phyloP scores from a whole-genome alignment of 2,113 vertebrate genomes.

The Paramormyrops kingsleyae region DNA sequence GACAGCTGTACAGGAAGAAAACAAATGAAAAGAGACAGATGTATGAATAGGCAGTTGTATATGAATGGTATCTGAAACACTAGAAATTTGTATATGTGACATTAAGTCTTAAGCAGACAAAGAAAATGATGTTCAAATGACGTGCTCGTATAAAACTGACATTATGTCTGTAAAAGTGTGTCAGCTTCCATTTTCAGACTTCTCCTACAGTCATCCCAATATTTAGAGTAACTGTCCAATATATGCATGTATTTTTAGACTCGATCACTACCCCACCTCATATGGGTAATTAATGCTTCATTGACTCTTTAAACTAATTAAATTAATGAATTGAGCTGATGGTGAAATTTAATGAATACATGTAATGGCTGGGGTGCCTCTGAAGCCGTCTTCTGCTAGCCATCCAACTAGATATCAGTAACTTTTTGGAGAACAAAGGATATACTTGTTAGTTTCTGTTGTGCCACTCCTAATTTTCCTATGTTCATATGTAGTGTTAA shows the following conservation, averaged over 20 bases:
- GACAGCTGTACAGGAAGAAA: slow-evolving; percentile 49
- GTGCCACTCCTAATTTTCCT: neutral
- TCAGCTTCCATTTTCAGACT: neutral
- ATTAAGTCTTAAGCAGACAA: neutral
- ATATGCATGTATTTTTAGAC: neutral
- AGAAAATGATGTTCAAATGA: neutral
- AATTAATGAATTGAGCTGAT: neutral
- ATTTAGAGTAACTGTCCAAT: neutral
- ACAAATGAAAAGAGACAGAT: neutral
- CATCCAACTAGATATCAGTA: neutral
- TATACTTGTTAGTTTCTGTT: neutral
- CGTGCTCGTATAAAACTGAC: neutral
- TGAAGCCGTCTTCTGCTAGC: neutral
- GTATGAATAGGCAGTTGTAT: neutral
- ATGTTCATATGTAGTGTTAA: too few relatives aligned
- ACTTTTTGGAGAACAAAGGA: neutral
- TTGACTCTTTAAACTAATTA: neutral
- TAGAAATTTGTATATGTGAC: neutral
- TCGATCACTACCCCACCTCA: neutral
- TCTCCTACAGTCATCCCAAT: neutral
- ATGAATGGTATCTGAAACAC: neutral
- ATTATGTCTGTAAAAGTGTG: neutral
- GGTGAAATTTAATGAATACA: neutral
- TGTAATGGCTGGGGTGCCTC: neutral
- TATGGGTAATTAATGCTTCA: neutral